Percentiles rank a stretch among this genome's conserved stretches.
These are phyloP conservation scores for Bombus terrestris DNA, from an alignment of 1,140 invertebrate genomes.

Conservation along the genomic window DNA sequence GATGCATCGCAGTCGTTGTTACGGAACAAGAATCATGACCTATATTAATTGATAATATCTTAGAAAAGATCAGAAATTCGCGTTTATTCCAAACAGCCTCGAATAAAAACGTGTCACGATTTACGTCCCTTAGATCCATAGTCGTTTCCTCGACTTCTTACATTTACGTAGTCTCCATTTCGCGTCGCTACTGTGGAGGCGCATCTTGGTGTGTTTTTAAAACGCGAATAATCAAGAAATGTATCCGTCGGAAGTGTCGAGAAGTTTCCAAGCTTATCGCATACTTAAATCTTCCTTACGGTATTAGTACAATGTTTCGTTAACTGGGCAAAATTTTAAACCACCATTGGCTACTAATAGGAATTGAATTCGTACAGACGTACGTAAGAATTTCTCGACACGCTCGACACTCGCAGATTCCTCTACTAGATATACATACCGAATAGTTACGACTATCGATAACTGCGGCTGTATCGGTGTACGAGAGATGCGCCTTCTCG, in stretches of 20 bases:
- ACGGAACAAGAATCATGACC: background rate
- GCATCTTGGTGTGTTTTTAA: constrained; percentile 62
- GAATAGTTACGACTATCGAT: constrained; percentile 8
- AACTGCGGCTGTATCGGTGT: constrained; percentile 39
- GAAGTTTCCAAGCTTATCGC: constrained; percentile 36
- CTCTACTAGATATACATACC: background rate
- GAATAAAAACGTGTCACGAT: background rate
- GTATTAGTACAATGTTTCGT: background rate
- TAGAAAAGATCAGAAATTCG: background rate
- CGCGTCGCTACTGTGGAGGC: constrained; percentile 46
- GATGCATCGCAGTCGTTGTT: background rate
- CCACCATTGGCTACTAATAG: background rate
- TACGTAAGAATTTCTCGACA: constrained; percentile 9
- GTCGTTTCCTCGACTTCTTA: background rate
- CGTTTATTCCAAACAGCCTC: too few relatives aligned
- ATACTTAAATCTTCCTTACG: background rate
- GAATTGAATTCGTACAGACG: background rate
- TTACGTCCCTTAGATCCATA: background rate
- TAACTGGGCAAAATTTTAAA: accelerated
- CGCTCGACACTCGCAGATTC: constrained; percentile 1
- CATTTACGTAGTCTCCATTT: constrained; percentile 10
- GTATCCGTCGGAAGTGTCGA: constrained; percentile 53
- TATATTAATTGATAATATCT: background rate
- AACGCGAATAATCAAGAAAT: constrained; percentile 13
- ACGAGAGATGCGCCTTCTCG: constrained; percentile 58